phyloP scores from a whole-genome alignment of 2,888 invertebrate genomes.

The Incurvaria masculella region DNA sequence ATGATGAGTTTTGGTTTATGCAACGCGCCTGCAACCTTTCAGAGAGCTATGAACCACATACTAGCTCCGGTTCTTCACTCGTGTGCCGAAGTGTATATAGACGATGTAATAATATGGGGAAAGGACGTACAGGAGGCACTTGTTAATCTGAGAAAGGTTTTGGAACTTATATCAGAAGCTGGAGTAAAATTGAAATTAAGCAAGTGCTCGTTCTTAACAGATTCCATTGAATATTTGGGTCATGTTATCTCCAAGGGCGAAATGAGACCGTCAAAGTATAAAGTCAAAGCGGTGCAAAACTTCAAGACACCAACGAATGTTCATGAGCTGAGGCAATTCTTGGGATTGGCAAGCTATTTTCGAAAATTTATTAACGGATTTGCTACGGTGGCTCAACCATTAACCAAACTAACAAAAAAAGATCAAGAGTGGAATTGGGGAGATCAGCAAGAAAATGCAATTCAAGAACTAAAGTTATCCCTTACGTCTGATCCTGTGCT shows the following conservation, averaged over 20 bases:
- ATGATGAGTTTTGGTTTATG: conserved; percentile 13
- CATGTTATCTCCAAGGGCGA: conserved; percentile 6
- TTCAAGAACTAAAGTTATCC: conserved; percentile 1
- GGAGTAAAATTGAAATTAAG: conserved; percentile 5
- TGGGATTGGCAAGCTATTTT: conserved; percentile 14
- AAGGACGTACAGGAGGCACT: conserved; percentile 5
- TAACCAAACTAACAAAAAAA: conserved; percentile 11
- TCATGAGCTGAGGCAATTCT: conserved; percentile 13
- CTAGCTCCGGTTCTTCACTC: conserved; percentile 6
- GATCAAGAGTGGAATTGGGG: conserved; percentile 6
- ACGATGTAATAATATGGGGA: conserved; percentile 13
- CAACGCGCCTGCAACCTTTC: conserved; percentile 10
- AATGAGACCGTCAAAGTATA: conserved; percentile 4
- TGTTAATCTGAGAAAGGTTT: conserved; percentile 2
- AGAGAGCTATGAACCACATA: conserved; percentile 12
- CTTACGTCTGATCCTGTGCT: not conserved
- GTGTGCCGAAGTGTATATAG: conserved; percentile 13
- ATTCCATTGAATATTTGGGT: conserved; percentile 7
- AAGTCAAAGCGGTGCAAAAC: conserved; percentile 4
- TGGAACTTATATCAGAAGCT: conserved; percentile 2
- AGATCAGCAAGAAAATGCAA: conserved; percentile 5
- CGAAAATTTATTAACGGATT: conserved; percentile 12
- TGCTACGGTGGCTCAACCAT: conserved; percentile 11
- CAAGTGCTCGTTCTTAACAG: conserved; percentile 8
- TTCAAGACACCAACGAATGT: conserved; percentile 11